A percentile compares a stretch with the other conserved stretches of the same genome.
Evolutionary conservation across 2,797 vertebrate genomes (phyloP).

Genomic region (Carcharodon carcharias): DNA sequence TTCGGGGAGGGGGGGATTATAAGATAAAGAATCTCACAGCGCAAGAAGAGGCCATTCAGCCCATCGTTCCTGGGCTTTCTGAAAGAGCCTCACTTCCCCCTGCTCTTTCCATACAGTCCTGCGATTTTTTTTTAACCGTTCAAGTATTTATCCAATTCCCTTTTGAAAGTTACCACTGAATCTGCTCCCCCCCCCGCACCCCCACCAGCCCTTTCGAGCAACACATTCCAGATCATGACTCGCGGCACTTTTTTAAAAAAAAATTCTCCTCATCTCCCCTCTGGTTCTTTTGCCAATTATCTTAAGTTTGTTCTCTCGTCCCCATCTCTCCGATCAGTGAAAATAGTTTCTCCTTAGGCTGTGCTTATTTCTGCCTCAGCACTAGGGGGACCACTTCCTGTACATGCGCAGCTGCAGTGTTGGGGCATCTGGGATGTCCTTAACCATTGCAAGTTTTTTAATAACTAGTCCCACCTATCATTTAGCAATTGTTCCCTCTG

Average conservation of each 20-base stretch:
- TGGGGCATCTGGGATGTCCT: too few relatives aligned
- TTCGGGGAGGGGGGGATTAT: neutral
- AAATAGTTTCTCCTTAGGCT: neutral
- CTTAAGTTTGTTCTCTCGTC: neutral
- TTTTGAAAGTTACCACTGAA: neutral
- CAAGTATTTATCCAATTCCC: neutral
- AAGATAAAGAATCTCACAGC: neutral
- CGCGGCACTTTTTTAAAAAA: neutral
- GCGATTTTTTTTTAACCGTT: neutral
- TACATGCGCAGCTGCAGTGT: too few relatives aligned
- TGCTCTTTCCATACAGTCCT: neutral
- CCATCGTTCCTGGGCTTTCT: neutral
- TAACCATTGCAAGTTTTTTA: too few relatives aligned
- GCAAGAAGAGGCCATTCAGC: neutral
- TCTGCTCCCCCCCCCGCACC: neutral
- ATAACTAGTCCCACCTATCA: too few relatives aligned
- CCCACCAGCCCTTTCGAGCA: neutral
- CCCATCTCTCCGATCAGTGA: too few relatives aligned
- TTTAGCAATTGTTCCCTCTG: too few relatives aligned
- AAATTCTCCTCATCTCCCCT: neutral
- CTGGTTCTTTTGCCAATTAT: neutral
- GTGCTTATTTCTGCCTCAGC: too few relatives aligned
- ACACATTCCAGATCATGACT: neutral
- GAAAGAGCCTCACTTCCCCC: neutral
- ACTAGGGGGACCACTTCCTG: neutral